These are phyloP conservation scores for Spisula subtruncata DNA, from an alignment of 2,888 invertebrate species.

Conservation along the genomic window DNA sequence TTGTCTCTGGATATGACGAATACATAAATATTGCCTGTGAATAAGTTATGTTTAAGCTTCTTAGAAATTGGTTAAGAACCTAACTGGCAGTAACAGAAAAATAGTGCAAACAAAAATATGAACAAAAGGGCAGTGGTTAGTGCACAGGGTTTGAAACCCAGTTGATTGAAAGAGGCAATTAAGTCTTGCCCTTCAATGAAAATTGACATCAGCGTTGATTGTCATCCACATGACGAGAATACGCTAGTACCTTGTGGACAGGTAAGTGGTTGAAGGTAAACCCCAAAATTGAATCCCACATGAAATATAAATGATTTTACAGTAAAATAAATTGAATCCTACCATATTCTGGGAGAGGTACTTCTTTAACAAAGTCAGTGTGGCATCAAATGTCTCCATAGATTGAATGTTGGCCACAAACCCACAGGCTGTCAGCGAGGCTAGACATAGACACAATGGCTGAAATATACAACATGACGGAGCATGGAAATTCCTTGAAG, in stretches of 20 bases:
- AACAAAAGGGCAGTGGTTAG: background rate
- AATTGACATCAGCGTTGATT: background rate
- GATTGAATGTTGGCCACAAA: constrained; percentile 77
- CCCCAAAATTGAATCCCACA: too few species aligned
- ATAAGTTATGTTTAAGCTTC: too few species aligned
- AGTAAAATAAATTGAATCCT: background rate
- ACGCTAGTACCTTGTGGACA: background rate
- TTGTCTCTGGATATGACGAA: too few species aligned
- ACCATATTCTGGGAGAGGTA: background rate
- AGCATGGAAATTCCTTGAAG: too few species aligned
- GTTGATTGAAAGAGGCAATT: background rate
- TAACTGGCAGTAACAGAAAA: too few species aligned
- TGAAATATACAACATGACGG: constrained; percentile 57
- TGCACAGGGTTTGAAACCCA: background rate
- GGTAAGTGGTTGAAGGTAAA: background rate
- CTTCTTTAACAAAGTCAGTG: background rate
- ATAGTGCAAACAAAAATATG: too few species aligned
- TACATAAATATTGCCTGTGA: too few species aligned
- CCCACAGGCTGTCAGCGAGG: constrained; percentile 73
- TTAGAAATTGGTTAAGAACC: too few species aligned
- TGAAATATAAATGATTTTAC: background rate
- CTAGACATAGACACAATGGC: constrained; percentile 75
- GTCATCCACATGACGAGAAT: background rate
- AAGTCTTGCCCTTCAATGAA: background rate
- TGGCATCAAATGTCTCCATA: constrained; percentile 64